Base-by-base conservation (phyloP, 2,113 vertebrate genomes). In the Pluvialis apricaria region DNA sequence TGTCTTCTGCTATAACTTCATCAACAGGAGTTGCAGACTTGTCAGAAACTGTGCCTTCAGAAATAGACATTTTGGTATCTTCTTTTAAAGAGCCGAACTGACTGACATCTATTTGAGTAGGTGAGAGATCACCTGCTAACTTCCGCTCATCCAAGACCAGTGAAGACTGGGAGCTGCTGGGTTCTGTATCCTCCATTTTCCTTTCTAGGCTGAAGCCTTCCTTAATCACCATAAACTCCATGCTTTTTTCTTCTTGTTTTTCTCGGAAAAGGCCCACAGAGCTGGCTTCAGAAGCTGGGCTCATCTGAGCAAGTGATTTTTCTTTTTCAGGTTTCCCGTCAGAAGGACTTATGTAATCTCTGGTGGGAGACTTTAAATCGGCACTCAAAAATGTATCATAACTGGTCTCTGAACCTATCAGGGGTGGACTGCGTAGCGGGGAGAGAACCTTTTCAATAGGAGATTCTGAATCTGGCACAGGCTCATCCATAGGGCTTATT, bases 61-160 rank as follows among this genome's bases (percentile, higher is more conserved):
- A 99, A 98, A 99, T 99, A 8, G 99, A 99, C 99, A 99, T 99
- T 98, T 99, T 99, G 31, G 98, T 99, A 28, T 99, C 99, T 92
- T 99, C 99, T 97, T 99, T 99, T 82, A 99, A 98, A 18, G 98
- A 97, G 44, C 98, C 96, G 17, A 98, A 98, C 82, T 98, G 98
- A 91, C 97, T 98, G 62, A 96, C 97, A 83, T 99, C 99, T 88
- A 98, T 93, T 86, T 98, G 98, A 75, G 98, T 98, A 2, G 98
- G 98, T 93, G 98, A 99, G 42, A 98, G 92, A 89, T 99, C 98
- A 86, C 96, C 96, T 76, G 92, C 81, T 86, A 98, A 70, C 38
- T 98, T 98, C 44, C 96, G 94, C 70, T 98, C 97, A 94, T 98
- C 98, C 79, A 98, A 95, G 71, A 97, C 88, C 86, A 98, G 75